Base-by-base conservation (phyloP, 1,140 invertebrate species). In the Diuraphis noxia region DNA sequence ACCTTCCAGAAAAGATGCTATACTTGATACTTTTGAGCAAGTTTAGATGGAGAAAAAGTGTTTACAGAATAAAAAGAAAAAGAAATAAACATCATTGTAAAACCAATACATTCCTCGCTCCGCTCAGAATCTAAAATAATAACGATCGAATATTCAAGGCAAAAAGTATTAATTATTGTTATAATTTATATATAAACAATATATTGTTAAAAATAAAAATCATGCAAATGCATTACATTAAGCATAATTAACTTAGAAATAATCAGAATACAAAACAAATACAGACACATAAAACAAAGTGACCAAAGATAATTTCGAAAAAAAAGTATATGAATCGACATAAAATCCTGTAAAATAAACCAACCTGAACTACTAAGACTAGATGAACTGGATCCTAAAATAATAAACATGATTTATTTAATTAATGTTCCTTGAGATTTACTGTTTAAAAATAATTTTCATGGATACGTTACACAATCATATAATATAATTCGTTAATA, bases 361-460 rank as follows among this genome's bases (percentile, higher is more conserved):
- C 92, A 93, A 93, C 93, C 93, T 93, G 93, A 92, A 93, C 93
- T 93, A 93, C 93, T 93, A 90, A 93, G 93, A 84, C 93, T 93
- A 93, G 93, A 93, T n/a, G 93, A 92, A 93, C 93, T 93, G 89
- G 93, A 93, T 86, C 93, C 93, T 93, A 93, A 92, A 93, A 93
- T 92, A 92, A 92, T 30, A 92, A 92, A 90, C 38, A 82, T 19
- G n/a, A 92, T 38, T 88, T 63, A 88, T 63, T 63, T 56, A 56
- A 88, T 88, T 40, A 30, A 21, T 88, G 17, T 63, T 63, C 9
- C 10, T 63, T 17, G 13, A 40, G 25, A 85, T 41, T 63, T 88
- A 5, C 1, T 40, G 13, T 88, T 56, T 36, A 38, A 52, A 36
- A 52, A 38, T 25, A 46, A 52, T 86, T 86, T 23, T 8, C 1